Conservation (phyloP, 2,888 invertebrate species). For the Philopedon plagiatum region DNA sequence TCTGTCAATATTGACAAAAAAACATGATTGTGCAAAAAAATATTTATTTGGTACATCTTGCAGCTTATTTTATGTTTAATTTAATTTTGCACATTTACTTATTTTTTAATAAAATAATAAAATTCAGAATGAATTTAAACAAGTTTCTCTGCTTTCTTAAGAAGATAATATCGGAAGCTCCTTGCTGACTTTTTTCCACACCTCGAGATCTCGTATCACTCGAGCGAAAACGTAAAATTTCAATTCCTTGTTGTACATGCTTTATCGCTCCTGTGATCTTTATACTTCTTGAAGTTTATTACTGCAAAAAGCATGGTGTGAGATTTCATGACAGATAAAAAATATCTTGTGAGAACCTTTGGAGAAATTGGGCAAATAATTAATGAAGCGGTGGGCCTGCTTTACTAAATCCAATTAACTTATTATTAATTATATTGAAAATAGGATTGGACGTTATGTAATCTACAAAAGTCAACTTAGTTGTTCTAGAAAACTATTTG, state of each 20-base stretch:
- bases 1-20: no score
- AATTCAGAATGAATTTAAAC: background rate
- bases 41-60: no score
- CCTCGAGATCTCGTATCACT: slow-evolving; percentile 52
- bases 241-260: slow-evolving; percentile 40
- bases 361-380: background rate
- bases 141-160: background rate
- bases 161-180: slow-evolving; percentile 16
- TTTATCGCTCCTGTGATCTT: slow-evolving; percentile 21
- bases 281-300: slow-evolving; percentile 25
- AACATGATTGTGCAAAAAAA: no score
- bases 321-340: background rate
- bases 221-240: slow-evolving; percentile 51
- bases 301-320: slow-evolving; percentile 17
- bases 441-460: no score
- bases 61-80: no score
- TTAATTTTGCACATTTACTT: no score
- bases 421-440: no score
- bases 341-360: background rate
- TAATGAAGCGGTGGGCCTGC: no score
- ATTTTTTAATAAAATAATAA: background rate
- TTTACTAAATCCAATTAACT: no score
- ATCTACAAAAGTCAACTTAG: no score
- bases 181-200: slow-evolving; percentile 44
- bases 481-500: no score